Conservation (phyloP, 1,140 invertebrate genomes). For the Argopecten irradians region DNA sequence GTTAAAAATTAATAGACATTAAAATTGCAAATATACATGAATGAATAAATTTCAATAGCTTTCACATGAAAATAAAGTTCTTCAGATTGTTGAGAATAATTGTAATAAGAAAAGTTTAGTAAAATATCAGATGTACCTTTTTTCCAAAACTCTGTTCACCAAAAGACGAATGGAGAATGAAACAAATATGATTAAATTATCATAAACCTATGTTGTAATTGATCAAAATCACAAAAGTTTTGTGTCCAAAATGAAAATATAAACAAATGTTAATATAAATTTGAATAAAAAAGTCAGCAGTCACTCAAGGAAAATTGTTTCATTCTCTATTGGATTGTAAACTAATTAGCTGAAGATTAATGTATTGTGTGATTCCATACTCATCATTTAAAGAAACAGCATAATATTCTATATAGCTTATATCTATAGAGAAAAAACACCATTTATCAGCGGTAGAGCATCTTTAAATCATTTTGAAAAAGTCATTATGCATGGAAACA, state of each 20-base stretch:
- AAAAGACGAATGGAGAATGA: neutral
- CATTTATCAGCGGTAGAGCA: too few species aligned
- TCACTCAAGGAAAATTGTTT: neutral
- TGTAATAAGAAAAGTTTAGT: neutral
- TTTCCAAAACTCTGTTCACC: neutral
- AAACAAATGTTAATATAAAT: neutral
- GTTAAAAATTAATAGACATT: too few species aligned
- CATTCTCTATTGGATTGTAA: neutral
- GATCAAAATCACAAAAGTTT: neutral
- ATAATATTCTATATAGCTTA: too few species aligned
- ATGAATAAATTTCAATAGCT: too few species aligned
- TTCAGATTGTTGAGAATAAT: neutral
- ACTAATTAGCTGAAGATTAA: neutral
- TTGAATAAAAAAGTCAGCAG: neutral
- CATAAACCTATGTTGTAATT: neutral
- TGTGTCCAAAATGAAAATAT: too few species aligned
- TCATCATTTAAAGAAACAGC: too few species aligned
- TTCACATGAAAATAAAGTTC: too few species aligned
- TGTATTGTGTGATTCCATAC: neutral
- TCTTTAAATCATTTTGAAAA: too few species aligned
- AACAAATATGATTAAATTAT: too few species aligned
- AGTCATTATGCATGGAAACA: too few species aligned
- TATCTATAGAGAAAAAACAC: too few species aligned
- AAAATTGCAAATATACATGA: too few species aligned
- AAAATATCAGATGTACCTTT: neutral